Conservation (phyloP, 2,113 vertebrate genomes). For the Rhabdomys dilectus region DNA sequence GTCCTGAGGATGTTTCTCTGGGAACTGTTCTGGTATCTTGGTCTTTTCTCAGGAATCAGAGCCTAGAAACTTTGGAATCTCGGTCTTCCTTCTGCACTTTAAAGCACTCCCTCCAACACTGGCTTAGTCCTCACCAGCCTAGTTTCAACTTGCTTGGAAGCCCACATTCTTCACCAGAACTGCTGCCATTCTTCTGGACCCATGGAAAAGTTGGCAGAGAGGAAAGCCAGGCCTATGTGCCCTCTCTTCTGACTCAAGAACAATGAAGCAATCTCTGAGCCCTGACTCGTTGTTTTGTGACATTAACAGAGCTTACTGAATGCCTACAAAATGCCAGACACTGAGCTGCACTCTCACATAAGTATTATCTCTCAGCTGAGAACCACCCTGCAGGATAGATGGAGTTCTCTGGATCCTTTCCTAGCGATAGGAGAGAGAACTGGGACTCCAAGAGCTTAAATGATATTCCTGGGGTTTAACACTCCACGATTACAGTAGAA, state of each 20-base stretch:
- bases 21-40: neutral
- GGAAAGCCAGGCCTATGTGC: neutral
- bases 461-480: neutral
- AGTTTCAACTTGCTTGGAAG: too few species aligned
- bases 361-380: neutral
- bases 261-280: neutral
- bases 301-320: neutral
- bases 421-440: neutral
- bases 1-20: neutral
- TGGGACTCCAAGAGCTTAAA: neutral
- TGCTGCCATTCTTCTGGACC: neutral
- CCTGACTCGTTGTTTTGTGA: slow-evolving; percentile 8
- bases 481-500: neutral
- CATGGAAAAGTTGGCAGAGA: neutral
- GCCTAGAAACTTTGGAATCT: neutral
- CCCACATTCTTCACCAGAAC: neutral
- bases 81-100: neutral
- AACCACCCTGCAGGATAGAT: neutral
- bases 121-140: neutral
- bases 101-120: neutral
- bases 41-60: neutral
- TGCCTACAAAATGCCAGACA: neutral
- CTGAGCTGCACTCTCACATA: neutral
- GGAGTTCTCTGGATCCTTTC: neutral
- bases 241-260: neutral